Base-by-base conservation (phyloP, 64 coral and sea anemone species). In the Dendronephthya gigantea region DNA sequence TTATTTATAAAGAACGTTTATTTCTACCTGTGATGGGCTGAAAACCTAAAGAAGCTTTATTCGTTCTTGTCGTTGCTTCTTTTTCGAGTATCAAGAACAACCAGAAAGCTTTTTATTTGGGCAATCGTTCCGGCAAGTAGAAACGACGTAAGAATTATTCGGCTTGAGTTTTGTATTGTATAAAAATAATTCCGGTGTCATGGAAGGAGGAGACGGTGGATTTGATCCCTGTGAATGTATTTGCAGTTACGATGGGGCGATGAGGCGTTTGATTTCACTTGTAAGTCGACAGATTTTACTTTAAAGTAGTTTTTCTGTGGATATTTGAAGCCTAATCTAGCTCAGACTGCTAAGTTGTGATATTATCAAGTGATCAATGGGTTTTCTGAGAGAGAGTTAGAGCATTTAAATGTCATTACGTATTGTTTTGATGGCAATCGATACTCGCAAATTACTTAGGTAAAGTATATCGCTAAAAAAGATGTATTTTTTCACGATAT, bases 171-270 rank as follows among this genome's bases (percentile, higher is more conserved):
- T 22, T 62, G n/a, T 62, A 19, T 62, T 7, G 5, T n/a, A 27
- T n/a, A 16, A n/a, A 4, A 33, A n/a, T n/a, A 81, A 19, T 68
- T 41, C 65, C 90, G 87, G n/a, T n/a, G n/a, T n/a, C 19, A 94
- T 94, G 92, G 92, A 90, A 22, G 92, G 92, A n/a, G 89, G 91
- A 16, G 91, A 92, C 34, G 95, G 91, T 87, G 81, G 86, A 11
- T 98, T 98, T 82, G 95, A 98, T 81, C 95, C 95, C 22, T 98
- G 95, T 59, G 95, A 98, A 59, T 98, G 95, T 90, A 93, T 98
- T 83, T 98, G 92, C 48, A 93, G 91, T 75, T 90, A 98, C 43
- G 95, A 98, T 43, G 95, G 95, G 11, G 95, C 95, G 8, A 98
- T 98, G 95, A 83, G 95, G 84, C 86, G 95, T 40, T 58, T 98